Evolutionary conservation across 2,888 invertebrate genomes (phyloP), one percentile per base, ranked within the genome.

Genomic region (Stenodera caucasica): DNA sequence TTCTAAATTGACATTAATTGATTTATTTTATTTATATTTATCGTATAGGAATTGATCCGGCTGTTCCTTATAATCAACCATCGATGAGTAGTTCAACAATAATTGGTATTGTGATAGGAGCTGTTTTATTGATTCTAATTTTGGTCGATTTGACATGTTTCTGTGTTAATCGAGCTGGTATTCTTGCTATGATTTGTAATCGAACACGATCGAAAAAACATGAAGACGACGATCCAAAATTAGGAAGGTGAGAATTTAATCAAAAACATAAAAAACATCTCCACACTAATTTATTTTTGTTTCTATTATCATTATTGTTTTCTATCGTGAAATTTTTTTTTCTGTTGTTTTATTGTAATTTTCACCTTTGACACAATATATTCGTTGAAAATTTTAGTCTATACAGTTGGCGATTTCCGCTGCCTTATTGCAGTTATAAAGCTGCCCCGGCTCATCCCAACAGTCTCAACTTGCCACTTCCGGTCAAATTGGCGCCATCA

Each of bases 331-430:
- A 8, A 12, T 29, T 18, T 60, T 52, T 56, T 60, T 58, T 60
- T 58, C 55, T 60, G 55, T 45, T 55, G 50, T 61, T 63, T 21
- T 26, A 32, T 49, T 33, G n/a, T 52, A 29, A 29, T 53, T 55
- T 45, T 1, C 32, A 49, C 51, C 40, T 29, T 57, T 55, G 35
- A 58, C 55, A 59, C 58, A 65, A 15, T 29, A 66, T 65, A 67
- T 66, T 66, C 72, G 70, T 67, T 74, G 75, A 73, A 72, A 77
- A 79, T 81, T 80, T 79, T 90, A 93, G 92, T 91, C 90, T 93
- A 89, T 92, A 92, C 89, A 92, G 92, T 90, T 92, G 92, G 92
- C 92, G 92, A 88, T 93, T 92, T 88, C 92, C 93, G 86, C 90
- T 93, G 89, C 92, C 92, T 88, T 92, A 93, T 92, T 92, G 92